A percentile compares a stretch with the other conserved stretches of the same genome.
These are phyloP conservation scores for Micromussa lordhowensis DNA, from an alignment of 92 coral and sea anemone genomes.

Conservation along the genomic window DNA sequence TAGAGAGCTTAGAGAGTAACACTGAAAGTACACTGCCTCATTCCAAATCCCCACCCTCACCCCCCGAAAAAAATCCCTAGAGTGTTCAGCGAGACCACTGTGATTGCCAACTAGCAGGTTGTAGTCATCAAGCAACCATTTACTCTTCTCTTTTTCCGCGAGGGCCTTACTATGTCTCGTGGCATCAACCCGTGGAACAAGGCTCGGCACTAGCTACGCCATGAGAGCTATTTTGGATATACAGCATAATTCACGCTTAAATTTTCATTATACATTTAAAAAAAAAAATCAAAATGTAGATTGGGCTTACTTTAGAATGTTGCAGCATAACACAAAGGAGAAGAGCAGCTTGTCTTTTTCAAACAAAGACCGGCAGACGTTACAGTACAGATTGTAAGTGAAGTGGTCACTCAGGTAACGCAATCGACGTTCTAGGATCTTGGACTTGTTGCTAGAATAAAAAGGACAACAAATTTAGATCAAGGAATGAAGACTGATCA, in stretches of 20 bases:
- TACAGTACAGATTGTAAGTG: slow-evolving; percentile 98
- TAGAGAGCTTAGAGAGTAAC: background rate
- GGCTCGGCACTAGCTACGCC: too few relatives aligned
- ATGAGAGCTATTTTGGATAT: background rate
- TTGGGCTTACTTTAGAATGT: slow-evolving; percentile 85
- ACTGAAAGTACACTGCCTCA: background rate
- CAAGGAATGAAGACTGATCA: background rate
- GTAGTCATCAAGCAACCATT: background rate
- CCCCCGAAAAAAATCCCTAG: background rate
- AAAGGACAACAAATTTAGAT: background rate
- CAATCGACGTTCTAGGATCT: slow-evolving; percentile 95
- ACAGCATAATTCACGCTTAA: background rate
- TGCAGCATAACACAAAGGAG: slow-evolving; percentile 91
- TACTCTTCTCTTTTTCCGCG: background rate
- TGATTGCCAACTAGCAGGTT: background rate
- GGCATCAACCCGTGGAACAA: background rate
- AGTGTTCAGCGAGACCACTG: background rate
- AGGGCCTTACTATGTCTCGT: background rate
- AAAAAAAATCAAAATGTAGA: background rate
- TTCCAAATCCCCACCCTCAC: too few relatives aligned
- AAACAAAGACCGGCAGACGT: slow-evolving; percentile 98
- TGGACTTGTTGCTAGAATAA: slow-evolving; percentile 91
- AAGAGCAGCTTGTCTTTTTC: slow-evolving; percentile 99
- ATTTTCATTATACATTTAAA: background rate
- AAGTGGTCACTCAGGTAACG: slow-evolving; percentile 99